Evolutionary conservation across 1,140 invertebrate genomes (phyloP).

Genomic region (Sogatella furcifera): DNA sequence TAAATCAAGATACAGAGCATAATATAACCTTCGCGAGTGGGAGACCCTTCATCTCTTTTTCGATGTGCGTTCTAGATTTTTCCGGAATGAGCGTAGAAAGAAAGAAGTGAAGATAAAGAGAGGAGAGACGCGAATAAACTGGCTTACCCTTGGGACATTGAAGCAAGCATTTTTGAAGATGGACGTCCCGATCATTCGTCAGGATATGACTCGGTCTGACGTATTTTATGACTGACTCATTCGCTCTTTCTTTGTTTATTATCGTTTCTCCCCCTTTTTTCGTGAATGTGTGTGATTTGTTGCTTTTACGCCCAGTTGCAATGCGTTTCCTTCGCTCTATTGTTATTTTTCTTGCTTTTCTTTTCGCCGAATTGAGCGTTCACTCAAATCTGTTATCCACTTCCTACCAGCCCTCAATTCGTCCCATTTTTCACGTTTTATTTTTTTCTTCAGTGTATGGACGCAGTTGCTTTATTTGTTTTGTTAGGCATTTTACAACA

Average conservation of each 20-base stretch:
- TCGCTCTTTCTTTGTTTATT: slow-evolving; percentile 4
- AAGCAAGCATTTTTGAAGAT: slow-evolving; percentile 15
- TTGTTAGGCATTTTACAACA: too few species aligned
- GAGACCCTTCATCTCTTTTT: slow-evolving; percentile 1
- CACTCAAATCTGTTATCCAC: too few species aligned
- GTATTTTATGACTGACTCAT: slow-evolving; percentile 12
- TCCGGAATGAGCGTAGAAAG: neutral
- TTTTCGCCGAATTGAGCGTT: neutral
- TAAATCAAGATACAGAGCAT: slow-evolving; percentile 19
- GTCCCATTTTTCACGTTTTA: too few species aligned
- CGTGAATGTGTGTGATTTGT: neutral
- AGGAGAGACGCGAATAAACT: too few species aligned
- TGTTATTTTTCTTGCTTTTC: slow-evolving; percentile 1
- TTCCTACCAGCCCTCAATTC: too few species aligned
- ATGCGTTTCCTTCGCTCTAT: neutral
- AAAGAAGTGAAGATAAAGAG: neutral
- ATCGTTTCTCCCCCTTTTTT: neutral
- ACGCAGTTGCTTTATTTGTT: too few species aligned
- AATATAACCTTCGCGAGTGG: slow-evolving; percentile 14
- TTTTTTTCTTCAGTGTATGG: too few species aligned
- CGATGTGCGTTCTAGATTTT: neutral
- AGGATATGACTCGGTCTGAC: slow-evolving; percentile 1
- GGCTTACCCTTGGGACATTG: too few species aligned
- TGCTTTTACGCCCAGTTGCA: neutral
- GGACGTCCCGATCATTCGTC: slow-evolving; percentile 9